Evolutionary conservation across 30 jellyfish, hydroid and myxozoan genomes (phyloP).

Genomic region (Aurelia aurita): DNA sequence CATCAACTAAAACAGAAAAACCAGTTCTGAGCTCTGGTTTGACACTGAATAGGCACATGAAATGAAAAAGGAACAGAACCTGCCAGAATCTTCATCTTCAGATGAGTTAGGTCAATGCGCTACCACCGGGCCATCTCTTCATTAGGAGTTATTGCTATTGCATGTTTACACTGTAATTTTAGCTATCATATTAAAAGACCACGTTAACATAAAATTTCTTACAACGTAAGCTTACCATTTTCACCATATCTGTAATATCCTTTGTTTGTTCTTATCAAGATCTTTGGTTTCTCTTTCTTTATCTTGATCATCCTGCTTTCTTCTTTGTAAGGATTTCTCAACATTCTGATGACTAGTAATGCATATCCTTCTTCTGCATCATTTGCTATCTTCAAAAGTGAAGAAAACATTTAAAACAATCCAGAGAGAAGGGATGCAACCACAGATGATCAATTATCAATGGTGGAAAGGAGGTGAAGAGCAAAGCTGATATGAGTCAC

Average conservation of each 20-base stretch:
- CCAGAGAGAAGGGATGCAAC: too few relatives aligned
- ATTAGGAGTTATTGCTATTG: too few relatives aligned
- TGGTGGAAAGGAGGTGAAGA: too few relatives aligned
- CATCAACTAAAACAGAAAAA: constrained; percentile 3
- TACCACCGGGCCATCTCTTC: too few relatives aligned
- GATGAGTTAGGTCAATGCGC: too few relatives aligned
- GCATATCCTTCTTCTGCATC: constrained; percentile 26
- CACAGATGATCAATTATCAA: too few relatives aligned
- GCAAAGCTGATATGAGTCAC: too few relatives aligned
- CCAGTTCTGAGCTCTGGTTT: not conserved
- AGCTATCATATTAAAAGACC: not conserved
- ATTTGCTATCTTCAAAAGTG: not conserved
- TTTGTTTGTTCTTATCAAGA: constrained; percentile 25
- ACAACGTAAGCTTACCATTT: constrained; percentile 17
- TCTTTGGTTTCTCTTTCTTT: constrained; percentile 19
- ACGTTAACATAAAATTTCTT: too few relatives aligned
- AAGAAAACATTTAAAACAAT: not conserved
- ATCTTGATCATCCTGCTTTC: constrained; percentile 28
- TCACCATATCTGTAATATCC: constrained; percentile 40
- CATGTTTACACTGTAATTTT: too few relatives aligned
- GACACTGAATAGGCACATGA: not conserved
- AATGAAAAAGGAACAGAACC: not conserved
- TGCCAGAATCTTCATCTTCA: too few relatives aligned
- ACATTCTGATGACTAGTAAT: constrained; percentile 24
- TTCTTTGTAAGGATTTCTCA: constrained; percentile 23